Conservation (phyloP, 2,888 invertebrate genomes). For the Lasioglossum villosulum region DNA sequence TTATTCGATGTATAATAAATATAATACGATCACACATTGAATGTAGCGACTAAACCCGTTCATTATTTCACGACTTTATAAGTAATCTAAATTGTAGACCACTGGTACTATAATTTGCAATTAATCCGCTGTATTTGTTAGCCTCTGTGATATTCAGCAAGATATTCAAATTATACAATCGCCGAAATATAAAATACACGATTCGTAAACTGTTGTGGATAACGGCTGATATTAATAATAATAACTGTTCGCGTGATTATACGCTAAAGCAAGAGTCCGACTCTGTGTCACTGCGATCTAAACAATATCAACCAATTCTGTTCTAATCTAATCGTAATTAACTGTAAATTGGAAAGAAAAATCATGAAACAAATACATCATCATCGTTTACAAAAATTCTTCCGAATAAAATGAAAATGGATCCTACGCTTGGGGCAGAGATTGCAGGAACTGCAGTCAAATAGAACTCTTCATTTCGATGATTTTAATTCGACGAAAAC, state of each 20-base stretch:
- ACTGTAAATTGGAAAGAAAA: background rate
- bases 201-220: background rate
- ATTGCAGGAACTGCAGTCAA: no score
- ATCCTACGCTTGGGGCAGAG: no score
- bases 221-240: background rate
- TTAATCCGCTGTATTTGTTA: background rate
- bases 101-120: background rate
- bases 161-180: background rate
- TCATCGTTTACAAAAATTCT: background rate
- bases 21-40: background rate
- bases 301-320: background rate
- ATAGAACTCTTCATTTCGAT: no score
- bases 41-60: background rate
- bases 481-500: no score
- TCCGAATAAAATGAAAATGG: background rate
- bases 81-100: background rate
- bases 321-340: background rate
- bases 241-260: background rate
- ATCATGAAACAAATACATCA: background rate
- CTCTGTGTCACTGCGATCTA: background rate
- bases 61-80: background rate
- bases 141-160: background rate
- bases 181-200: background rate
- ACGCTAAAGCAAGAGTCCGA: background rate
- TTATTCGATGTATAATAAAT: background rate